Percentiles rank a stretch among this genome's conserved stretches.
phyloP scores from a whole-genome alignment of 2,797 vertebrate genomes.

The Sardinella longiceps region DNA sequence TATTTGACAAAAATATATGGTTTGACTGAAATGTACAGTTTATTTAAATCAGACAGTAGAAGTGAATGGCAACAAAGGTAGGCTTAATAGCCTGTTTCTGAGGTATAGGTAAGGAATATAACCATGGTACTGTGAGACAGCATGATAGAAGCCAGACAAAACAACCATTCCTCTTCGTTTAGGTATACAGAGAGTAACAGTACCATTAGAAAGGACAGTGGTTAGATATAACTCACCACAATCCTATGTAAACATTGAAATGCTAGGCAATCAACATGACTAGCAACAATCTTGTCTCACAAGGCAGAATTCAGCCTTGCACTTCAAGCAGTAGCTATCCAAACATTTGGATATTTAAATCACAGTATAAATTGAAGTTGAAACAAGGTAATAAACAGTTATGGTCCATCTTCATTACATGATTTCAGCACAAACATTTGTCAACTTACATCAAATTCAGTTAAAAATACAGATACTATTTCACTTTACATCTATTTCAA shows the following conservation, averaged over 20 bases:
- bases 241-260: slow-evolving; percentile 16
- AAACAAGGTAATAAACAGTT: not conserved
- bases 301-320: not conserved
- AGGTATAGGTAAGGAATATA: not conserved
- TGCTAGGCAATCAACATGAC: not conserved
- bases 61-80: not conserved
- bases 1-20: too few species aligned
- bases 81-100: not conserved
- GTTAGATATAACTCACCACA: not conserved
- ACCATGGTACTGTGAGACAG: not conserved
- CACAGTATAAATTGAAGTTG: not conserved
- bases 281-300: not conserved
- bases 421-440: not conserved
- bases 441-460: not conserved
- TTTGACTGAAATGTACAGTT: not conserved
- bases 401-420: slow-evolving; percentile 6
- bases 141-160: not conserved
- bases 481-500: slow-evolving; percentile 5
- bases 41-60: not conserved
- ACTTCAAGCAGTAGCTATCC: not conserved
- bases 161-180: not conserved
- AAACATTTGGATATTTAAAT: slow-evolving; percentile 16
- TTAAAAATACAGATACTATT: slow-evolving; percentile 7
- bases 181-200: not conserved
- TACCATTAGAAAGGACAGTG: not conserved